Conservation (phyloP, 2,797 vertebrate species). For the Megaceryle alcyon region DNA sequence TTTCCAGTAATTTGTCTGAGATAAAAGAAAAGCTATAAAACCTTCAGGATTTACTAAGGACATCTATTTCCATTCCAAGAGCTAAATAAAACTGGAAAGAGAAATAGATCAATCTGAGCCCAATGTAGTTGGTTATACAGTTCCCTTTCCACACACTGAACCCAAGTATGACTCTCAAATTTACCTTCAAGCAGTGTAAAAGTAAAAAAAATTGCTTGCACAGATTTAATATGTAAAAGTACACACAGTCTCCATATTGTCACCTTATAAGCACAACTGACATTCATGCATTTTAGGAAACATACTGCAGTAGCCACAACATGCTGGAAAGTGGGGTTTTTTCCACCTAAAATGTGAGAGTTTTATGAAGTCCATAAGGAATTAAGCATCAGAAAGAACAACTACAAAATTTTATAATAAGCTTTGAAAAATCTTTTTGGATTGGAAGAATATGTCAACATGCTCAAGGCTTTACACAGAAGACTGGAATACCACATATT, state of each 20-base stretch:
- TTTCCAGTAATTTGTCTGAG: constrained; percentile 63
- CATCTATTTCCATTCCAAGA: constrained; percentile 34
- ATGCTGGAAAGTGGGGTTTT: background rate
- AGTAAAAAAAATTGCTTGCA: background rate
- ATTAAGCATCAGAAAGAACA: background rate
- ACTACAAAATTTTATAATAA: background rate
- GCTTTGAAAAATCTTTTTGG: background rate
- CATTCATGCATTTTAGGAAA: background rate
- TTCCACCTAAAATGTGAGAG: background rate
- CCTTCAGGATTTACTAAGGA: constrained; percentile 50
- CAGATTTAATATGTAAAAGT: background rate
- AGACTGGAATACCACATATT: background rate
- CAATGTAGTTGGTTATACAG: background rate
- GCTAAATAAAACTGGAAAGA: constrained; percentile 36
- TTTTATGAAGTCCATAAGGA: background rate
- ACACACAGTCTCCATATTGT: background rate
- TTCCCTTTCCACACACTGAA: background rate
- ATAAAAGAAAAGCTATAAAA: constrained; percentile 60
- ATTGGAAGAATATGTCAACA: background rate
- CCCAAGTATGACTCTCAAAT: background rate
- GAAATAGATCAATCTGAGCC: constrained; percentile 8
- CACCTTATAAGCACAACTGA: background rate
- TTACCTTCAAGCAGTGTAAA: constrained; percentile 6
- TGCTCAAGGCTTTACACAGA: background rate
- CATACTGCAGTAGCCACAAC: background rate